Conservation (phyloP, 1,140 invertebrate genomes). For the Tetramorium alpestre region DNA sequence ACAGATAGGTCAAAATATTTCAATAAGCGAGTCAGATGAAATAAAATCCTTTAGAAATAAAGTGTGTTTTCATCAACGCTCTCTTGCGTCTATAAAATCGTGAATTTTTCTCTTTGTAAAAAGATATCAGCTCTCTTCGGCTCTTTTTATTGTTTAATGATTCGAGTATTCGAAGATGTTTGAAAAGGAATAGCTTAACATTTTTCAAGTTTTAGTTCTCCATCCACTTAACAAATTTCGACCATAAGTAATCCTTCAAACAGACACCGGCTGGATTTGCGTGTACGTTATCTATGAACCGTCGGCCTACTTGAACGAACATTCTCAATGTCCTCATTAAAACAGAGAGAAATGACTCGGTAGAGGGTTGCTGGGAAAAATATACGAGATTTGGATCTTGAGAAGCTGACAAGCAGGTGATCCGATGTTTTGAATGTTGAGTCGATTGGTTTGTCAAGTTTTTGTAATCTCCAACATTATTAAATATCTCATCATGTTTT, state of each 20-base stretch:
- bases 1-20: background rate
- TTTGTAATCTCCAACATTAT: slow-evolving; percentile 22
- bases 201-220: background rate
- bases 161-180: background rate
- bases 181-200: background rate
- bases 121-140: too few species aligned
- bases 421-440: slow-evolving; percentile 11
- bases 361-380: background rate
- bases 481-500: too few species aligned
- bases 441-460: background rate
- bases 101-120: background rate
- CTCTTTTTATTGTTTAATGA: too few species aligned
- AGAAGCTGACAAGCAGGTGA: background rate
- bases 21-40: background rate
- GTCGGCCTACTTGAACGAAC: slow-evolving; percentile 45
- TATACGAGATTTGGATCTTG: slow-evolving; percentile 38
- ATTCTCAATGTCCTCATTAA: slow-evolving; percentile 14
- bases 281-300: slow-evolving; percentile 57
- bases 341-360: background rate
- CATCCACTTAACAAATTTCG: slow-evolving; percentile 61
- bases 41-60: background rate
- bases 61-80: background rate
- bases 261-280: slow-evolving; percentile 53
- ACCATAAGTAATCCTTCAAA: slow-evolving; percentile 65
- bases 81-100: background rate